Percentiles rank a stretch among this genome's conserved stretches.
phyloP scores from a whole-genome alignment of 2,888 invertebrate genomes.

The Adineta ricciae region DNA sequence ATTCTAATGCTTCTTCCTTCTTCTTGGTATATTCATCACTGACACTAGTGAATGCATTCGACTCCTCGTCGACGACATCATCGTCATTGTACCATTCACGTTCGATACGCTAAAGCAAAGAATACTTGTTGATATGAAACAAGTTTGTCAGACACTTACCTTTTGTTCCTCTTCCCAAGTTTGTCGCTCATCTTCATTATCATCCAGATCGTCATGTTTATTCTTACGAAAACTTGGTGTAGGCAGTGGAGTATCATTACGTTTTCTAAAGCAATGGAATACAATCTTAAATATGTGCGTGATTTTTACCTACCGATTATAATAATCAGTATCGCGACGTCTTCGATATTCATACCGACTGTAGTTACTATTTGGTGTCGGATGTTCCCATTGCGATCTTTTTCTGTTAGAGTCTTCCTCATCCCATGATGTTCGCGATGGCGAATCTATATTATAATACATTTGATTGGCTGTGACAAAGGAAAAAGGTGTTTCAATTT shows the following conservation, averaged over 20 bases:
- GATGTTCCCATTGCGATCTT: background rate
- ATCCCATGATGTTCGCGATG: background rate
- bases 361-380: background rate
- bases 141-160: background rate
- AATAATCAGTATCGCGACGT: background rate
- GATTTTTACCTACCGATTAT: background rate
- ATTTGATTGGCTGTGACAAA: too few relatives aligned
- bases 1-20: slow-evolving; percentile 75
- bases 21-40: slow-evolving; percentile 89
- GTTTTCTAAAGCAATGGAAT: background rate
- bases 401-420: background rate
- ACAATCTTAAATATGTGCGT: background rate
- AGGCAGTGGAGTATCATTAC: slow-evolving; percentile 61
- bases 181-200: slow-evolving; percentile 14
- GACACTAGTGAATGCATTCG: slow-evolving; percentile 74
- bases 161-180: slow-evolving; percentile 32
- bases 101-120: slow-evolving; percentile 53
- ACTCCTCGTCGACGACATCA: slow-evolving; percentile 66
- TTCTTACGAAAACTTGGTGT: slow-evolving; percentile 61
- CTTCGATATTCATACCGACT: background rate
- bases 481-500: background rate
- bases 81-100: slow-evolving; percentile 94
- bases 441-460: background rate
- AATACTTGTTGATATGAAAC: too few relatives aligned
- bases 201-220: background rate